These are phyloP conservation scores for Alcis repandata DNA, from an alignment of 2,888 invertebrate genomes.

Conservation along the genomic window DNA sequence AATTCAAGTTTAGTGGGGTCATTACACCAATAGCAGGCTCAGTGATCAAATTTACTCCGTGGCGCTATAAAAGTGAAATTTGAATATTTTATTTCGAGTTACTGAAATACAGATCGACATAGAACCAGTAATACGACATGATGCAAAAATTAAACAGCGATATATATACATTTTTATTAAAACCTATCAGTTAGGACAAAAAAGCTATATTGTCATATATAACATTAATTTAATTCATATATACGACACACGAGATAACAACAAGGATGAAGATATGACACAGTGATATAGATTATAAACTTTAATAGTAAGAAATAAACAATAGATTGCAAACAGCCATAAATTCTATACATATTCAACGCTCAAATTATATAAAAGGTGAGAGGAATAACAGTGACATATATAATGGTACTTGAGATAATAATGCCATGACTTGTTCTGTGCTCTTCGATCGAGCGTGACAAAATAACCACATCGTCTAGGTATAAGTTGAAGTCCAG, in stretches of 20 bases:
- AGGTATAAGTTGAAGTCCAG: slow-evolving; percentile 34
- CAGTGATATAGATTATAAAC: slow-evolving; percentile 74
- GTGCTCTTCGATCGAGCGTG: slow-evolving; percentile 23
- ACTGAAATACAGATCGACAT: slow-evolving; percentile 66
- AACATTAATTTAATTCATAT: slow-evolving; percentile 73
- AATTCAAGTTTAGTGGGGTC: slow-evolving; percentile 58
- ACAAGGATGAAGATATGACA: slow-evolving; percentile 81
- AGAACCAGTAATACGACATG: slow-evolving; percentile 64
- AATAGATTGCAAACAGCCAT: slow-evolving; percentile 66
- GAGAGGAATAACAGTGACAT: slow-evolving; percentile 74
- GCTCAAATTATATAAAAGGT: slow-evolving; percentile 62
- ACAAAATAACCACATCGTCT: slow-evolving; percentile 46
- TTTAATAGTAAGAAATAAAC: slow-evolving; percentile 52
- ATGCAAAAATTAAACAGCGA: slow-evolving; percentile 60
- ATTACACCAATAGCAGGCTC: slow-evolving; percentile 64
- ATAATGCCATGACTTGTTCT: slow-evolving; percentile 67
- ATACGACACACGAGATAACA: slow-evolving; percentile 78
- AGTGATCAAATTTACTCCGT: slow-evolving; percentile 24
- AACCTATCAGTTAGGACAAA: slow-evolving; percentile 57
- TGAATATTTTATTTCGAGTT: slow-evolving; percentile 46
- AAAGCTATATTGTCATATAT: slow-evolving; percentile 82
- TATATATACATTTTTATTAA: slow-evolving; percentile 68
- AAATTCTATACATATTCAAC: slow-evolving; percentile 70
- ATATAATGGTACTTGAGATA: slow-evolving; percentile 60
- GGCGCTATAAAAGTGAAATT: slow-evolving; percentile 29